These are phyloP conservation scores for Leucophenga montana DNA, from an alignment of 2,888 invertebrate species.

Conservation along the genomic window DNA sequence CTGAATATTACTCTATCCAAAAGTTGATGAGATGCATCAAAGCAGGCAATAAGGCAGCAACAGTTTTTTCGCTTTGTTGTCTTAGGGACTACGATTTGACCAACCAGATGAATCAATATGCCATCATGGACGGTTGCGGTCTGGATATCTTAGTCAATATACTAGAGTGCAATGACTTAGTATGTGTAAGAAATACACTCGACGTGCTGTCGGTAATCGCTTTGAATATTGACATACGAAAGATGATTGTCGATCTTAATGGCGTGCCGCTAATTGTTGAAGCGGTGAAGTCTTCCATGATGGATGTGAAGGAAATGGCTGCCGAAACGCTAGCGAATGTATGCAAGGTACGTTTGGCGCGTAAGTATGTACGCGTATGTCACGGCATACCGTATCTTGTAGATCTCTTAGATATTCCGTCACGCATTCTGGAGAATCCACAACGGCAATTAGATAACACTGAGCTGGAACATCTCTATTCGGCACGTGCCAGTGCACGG, in stretches of 20 bases:
- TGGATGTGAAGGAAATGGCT: conserved; percentile 88
- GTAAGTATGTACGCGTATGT: conserved; percentile 85
- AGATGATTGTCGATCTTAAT: conserved; percentile 85
- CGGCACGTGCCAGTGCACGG: conserved; percentile 85
- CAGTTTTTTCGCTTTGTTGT: conserved; percentile 91
- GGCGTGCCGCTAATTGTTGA: conserved; percentile 85
- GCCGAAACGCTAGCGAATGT: conserved; percentile 94
- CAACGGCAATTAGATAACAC: conserved; percentile 77
- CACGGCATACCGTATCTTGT: conserved; percentile 86
- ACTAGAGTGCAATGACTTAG: conserved; percentile 90
- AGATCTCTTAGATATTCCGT: conserved; percentile 85
- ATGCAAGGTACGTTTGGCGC: conserved; percentile 86
- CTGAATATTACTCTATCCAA: conserved; percentile 96
- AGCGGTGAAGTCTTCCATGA: conserved; percentile 86
- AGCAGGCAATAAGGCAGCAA: conserved; percentile 96
- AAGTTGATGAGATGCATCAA: conserved; percentile 95
- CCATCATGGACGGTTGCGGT: conserved; percentile 92
- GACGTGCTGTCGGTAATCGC: conserved; percentile 89
- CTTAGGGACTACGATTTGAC: conserved; percentile 91
- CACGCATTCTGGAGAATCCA: conserved; percentile 77
- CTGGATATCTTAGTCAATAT: conserved; percentile 93
- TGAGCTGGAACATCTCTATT: conserved; percentile 79
- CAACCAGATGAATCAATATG: conserved; percentile 86
- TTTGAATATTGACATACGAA: conserved; percentile 82
- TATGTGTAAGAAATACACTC: conserved; percentile 90